Conservation (phyloP, 2,888 invertebrate genomes). For the Drosophila putrida region DNA sequence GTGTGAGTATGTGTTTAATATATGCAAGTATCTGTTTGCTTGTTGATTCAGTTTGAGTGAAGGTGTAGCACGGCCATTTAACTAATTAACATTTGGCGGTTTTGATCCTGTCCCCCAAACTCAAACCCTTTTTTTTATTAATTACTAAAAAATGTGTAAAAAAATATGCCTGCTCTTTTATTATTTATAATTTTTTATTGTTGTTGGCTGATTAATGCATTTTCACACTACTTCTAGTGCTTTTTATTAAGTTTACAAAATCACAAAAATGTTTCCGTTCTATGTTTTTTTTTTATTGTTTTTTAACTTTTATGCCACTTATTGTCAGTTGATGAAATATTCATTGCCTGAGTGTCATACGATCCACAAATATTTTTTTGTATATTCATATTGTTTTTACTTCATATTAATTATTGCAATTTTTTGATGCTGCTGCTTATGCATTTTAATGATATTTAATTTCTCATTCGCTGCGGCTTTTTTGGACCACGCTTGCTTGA, state of each 20-base stretch:
- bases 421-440: slow-evolving; percentile 51
- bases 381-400: slow-evolving; percentile 18
- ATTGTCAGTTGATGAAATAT: slow-evolving; percentile 74
- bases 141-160: slow-evolving; percentile 76
- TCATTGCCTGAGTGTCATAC: slow-evolving; percentile 61
- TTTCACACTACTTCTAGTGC: slow-evolving; percentile 65
- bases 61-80: slow-evolving; percentile 75
- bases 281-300: slow-evolving; percentile 27
- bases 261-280: slow-evolving; percentile 68
- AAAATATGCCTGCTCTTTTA: slow-evolving; percentile 59
- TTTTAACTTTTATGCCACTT: slow-evolving; percentile 28
- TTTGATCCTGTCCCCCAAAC: slow-evolving; percentile 25
- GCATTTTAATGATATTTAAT: slow-evolving; percentile 72
- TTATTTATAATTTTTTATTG: slow-evolving; percentile 67
- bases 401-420: slow-evolving; percentile 18
- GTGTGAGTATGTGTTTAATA: slow-evolving; percentile 14
- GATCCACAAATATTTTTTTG: slow-evolving; percentile 53
- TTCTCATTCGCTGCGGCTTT: slow-evolving; percentile 57
- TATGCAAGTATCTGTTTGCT: slow-evolving; percentile 20
- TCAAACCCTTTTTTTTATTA: slow-evolving; percentile 48
- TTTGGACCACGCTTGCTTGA: slow-evolving; percentile 49
- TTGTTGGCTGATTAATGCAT: slow-evolving; percentile 73
- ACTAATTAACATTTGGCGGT: slow-evolving; percentile 84
- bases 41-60: slow-evolving; percentile 48
- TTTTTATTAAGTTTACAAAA: slow-evolving; percentile 72